Base-by-base conservation (phyloP, 2,113 vertebrate species). In the Trogon surrucura region DNA sequence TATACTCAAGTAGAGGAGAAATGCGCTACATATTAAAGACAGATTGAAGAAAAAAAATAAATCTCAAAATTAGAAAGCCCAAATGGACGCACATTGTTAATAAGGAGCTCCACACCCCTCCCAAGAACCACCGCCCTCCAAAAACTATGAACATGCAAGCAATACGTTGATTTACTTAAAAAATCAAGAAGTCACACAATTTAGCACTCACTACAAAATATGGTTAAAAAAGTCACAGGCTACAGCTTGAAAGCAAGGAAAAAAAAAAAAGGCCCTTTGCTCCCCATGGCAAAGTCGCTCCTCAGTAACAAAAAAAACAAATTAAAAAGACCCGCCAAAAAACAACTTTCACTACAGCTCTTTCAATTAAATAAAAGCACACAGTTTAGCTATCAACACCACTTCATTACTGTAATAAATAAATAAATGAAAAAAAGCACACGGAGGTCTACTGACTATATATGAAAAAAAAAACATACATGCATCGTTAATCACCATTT, bases 401-500 rank as follows among this genome's bases (percentile, higher is more conserved):
- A 99, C 99, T 99, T 99, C 99, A 99, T 99, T 97, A 99, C 98
- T 98, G 98, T 98, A 98, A 99, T 98, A 97, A 98, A 98, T 96
- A 95, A 96, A 96, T 79, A 61, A 92, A 91, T 41, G 41, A 80
- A 98, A 98, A 98, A 98, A 98, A 97, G 98, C 99, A 99, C 99
- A 99, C 99, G 98, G 98, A 99, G 98, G 98, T 98, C 99, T 99
- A 99, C 96, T 97, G 97, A 98, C 99, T 99, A 99, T 98, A 98
- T 97, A n/a, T n/a, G n/a, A 93, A 98, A 97, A 96, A 98, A 97
- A 96, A 97, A 99, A 99, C 99, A 98, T 99, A 99, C 99, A 99
- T 99, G 99, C 99, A 99, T 98, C 98, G 98, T 99, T 99, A 99
- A 99, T 99, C 99, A 99, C 99, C 99, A 99, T 99, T 99, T 99